Evolutionary conservation across 2,888 invertebrate species (phyloP).

Genomic region (Gasteruption jaculator): DNA sequence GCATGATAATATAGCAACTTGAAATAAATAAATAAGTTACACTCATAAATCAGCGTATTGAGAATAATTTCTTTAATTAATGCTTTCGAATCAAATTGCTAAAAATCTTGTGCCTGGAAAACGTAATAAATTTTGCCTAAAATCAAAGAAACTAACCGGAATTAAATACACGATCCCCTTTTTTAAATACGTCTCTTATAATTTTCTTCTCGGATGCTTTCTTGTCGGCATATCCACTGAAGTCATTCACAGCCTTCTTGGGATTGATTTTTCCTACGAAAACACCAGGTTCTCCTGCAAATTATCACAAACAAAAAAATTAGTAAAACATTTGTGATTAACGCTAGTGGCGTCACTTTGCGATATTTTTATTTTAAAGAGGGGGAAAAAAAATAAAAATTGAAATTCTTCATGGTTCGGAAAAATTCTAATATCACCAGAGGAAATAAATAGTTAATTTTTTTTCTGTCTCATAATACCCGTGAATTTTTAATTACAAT

Average conservation of each 20-base stretch:
- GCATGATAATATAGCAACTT: too few species aligned
- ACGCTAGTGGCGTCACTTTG: not conserved
- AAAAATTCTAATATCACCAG: too few species aligned
- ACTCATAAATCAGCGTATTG: not conserved
- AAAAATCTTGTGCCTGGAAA: conserved; percentile 1
- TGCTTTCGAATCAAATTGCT: not conserved
- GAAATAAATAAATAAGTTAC: not conserved
- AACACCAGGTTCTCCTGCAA: conserved; percentile 75
- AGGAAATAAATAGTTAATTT: too few species aligned
- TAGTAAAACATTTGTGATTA: not conserved
- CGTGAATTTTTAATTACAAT: too few species aligned
- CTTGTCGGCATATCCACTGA: conserved; percentile 68
- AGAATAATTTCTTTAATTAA: not conserved
- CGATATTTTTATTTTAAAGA: too few species aligned
- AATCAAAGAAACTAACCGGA: conserved; percentile 55
- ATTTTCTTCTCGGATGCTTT: conserved; percentile 83
- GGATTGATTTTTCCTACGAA: conserved; percentile 70
- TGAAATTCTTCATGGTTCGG: too few species aligned
- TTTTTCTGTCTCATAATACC: too few species aligned
- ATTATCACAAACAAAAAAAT: conserved; percentile 1
- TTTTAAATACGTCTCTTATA: conserved; percentile 72
- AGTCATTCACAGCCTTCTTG: conserved; percentile 58
- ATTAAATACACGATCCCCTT: conserved; percentile 87
- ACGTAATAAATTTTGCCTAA: not conserved
- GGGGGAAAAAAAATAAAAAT: too few species aligned